Base-by-base conservation (phyloP, 2,888 invertebrate genomes). In the Cantharis rustica region DNA sequence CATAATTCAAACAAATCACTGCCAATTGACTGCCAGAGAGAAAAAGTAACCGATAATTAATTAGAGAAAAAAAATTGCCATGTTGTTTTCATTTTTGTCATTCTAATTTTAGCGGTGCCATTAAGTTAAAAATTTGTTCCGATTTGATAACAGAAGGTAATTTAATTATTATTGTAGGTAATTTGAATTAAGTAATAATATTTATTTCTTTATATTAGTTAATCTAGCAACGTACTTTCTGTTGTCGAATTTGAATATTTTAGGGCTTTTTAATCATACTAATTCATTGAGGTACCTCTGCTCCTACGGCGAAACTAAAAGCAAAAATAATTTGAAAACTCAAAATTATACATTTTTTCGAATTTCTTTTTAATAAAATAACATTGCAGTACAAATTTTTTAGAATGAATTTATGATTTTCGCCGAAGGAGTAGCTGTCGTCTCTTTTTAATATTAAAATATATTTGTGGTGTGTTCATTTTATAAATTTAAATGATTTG, bases 1-100 rank as follows among this genome's bases (percentile, higher is more conserved):
- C 76, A 77, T 79, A 70, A 76, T 79, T 79, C 61, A 75, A 82
- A 81, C 81, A 80, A 47, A 81, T 81, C 83, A 83, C 83, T 83
- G 83, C 83, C 83, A 83, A 81, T 77, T 79, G 81, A 83, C 83
- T 83, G 83, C 83, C 83, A 81, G 80, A 79, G 78, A 75, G 71
- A 17, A 76, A 76, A 75, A 78, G 26, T 27, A 27, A 27, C 80
- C 75, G 78, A 66, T 81, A 81, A 78, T 81, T 79, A 80, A 82
- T 81, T 82, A 80, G 79, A 79, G 47, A 47, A 47, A 76, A 78
- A 20, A 76, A 78, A 79, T 75, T 78, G 79, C 79, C 79, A 79
- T 79, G 79, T 77, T 75, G 75, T 79, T 79, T 77, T 79, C 74
- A 27, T 77, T 75, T 75, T 77, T 68, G 71, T 76, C 71, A 69